Percentiles rank a stretch among this genome's conserved stretches.
These are phyloP conservation scores for Macroglossus sobrinus DNA, from an alignment of 2,113 vertebrate species.

Conservation along the genomic window DNA sequence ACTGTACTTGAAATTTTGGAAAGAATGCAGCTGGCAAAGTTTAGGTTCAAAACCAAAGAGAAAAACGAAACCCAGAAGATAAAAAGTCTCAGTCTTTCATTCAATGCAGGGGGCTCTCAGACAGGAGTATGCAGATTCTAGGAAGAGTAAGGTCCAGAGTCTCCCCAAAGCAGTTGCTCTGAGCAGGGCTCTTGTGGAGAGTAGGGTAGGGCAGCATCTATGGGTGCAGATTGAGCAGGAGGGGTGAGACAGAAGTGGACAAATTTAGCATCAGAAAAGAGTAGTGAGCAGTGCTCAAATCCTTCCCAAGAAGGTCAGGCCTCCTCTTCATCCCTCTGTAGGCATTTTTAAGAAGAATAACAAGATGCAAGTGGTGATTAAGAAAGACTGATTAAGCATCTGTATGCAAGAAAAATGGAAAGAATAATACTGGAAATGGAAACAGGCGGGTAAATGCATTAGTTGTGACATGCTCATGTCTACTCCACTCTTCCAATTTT, in stretches of 20 bases:
- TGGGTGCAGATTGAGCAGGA: background rate
- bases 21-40: background rate
- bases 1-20: background rate
- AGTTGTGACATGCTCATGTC: no score
- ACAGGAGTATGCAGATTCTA: background rate
- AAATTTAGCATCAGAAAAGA: background rate
- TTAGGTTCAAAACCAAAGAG: background rate
- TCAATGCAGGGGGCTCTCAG: accelerated
- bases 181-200: background rate
- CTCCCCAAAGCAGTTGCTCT: background rate
- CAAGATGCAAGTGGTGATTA: background rate
- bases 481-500: background rate
- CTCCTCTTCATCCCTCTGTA: background rate
- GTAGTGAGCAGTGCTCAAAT: background rate
- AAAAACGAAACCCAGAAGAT: background rate
- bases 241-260: background rate
- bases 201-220: no score
- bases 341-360: background rate
- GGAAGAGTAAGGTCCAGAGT: background rate
- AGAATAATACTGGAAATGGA: background rate
- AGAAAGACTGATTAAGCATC: background rate
- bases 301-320: background rate
- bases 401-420: background rate
- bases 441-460: background rate
- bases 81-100: background rate